Base-by-base conservation (phyloP, 2,113 vertebrate species). In the Colius striatus region DNA sequence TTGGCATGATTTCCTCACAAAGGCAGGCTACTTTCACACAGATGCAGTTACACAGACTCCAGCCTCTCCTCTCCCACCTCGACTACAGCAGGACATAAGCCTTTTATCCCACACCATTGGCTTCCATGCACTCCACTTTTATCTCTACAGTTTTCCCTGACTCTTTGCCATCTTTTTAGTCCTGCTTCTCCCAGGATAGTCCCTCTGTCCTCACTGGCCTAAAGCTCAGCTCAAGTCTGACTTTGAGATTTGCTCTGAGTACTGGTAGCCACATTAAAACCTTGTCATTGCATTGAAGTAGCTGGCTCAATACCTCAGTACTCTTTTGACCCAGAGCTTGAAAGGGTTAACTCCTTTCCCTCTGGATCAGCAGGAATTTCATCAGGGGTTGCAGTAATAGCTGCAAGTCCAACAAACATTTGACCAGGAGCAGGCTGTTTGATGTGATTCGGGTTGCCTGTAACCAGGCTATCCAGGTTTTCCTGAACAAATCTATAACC, bases 91-190 rank as follows among this genome's bases (percentile, higher is more conserved):
- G 84, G 84, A 91, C 91, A 92, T 71, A 89, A 96, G 92, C 72
- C 91, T 91, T 94, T 96, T 66, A 95, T 91, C 95, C 89, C 76
- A 94, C 93, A 92, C 73, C 34, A 36, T 47, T 95, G 94, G 63
- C 89, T 90, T 91, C 94, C 79, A 45, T 72, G 75, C 74, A 23
- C 68, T 95, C 74, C 30, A 16, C 90, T 95, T 93, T 95, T 81
- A 74, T 93, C 92, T 94, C 77, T 3, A 29, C 45, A 12, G 41
- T 41, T 93, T 77, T 48, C 84, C 51, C 84, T 78, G 84, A 95
- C 90, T 93, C 84, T 77, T 84, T 89, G 94, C 87, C 84, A 93
- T 87, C 90, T 81, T 91, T 87, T 71, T 95, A 91, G 84, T 71
- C 84, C 90, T 54, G 21, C 65, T 89, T 93, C 87, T 94, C 73